phyloP scores from a whole-genome alignment of 2,888 invertebrate species.

The Tiliacea citrago region DNA sequence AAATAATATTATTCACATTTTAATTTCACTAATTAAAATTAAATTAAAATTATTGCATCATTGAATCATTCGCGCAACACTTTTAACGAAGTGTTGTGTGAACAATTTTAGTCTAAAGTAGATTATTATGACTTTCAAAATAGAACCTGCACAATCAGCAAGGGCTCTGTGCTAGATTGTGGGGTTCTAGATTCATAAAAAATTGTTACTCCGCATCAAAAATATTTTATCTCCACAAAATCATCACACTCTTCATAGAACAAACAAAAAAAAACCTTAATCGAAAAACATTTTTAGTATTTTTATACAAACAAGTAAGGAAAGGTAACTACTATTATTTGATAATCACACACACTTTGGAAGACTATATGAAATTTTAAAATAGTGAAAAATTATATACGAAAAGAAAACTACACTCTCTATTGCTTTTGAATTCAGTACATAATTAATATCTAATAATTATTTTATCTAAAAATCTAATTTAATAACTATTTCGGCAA shows the following conservation, averaged over 20 bases:
- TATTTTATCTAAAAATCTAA: conserved; percentile 73
- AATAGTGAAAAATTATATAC: conserved; percentile 70
- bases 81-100: conserved; percentile 68
- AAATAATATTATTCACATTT: conserved; percentile 49
- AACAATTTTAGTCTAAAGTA: conserved; percentile 64
- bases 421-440: conserved; percentile 86
- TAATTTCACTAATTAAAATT: conserved; percentile 42
- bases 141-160: conserved; percentile 81
- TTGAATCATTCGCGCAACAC: conserved; percentile 64
- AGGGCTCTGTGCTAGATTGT: conserved; percentile 85
- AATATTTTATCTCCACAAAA: conserved; percentile 47
- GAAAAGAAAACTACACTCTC: conserved; percentile 70
- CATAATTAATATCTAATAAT: conserved; percentile 73
- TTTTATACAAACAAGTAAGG: conserved; percentile 53
- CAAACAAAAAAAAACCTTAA: neutral
- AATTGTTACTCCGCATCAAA: conserved; percentile 83
- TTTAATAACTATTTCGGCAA: conserved; percentile 76
- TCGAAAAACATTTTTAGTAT: conserved; percentile 2
- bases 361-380: conserved; percentile 86
- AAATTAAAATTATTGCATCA: conserved; percentile 53
- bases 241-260: conserved; percentile 37
- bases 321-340: conserved; percentile 72
- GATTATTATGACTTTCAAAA: conserved; percentile 64
- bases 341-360: conserved; percentile 84
- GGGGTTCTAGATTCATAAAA: conserved; percentile 75